A percentile compares a stretch with the other conserved stretches of the same genome.
These are phyloP conservation scores for Metridium senile DNA, from an alignment of 92 coral and sea anemone genomes.

Conservation along the genomic window DNA sequence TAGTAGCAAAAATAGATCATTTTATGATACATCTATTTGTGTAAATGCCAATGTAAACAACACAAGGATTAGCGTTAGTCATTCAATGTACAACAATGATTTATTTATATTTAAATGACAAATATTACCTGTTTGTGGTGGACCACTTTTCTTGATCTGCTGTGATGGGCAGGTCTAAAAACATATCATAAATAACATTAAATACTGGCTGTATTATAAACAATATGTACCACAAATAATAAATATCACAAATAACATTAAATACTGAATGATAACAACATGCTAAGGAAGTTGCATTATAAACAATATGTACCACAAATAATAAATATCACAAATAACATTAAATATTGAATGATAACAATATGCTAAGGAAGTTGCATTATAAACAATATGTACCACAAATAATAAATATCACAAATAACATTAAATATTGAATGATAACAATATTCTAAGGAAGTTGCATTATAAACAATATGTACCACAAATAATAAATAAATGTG, in stretches of 20 bases:
- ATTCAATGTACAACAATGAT: too few relatives aligned
- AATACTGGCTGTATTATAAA: background rate
- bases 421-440: background rate
- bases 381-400: background rate
- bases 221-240: background rate
- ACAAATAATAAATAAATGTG: background rate
- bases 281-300: background rate
- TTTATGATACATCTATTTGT: too few relatives aligned
- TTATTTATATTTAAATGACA: too few relatives aligned
- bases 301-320: background rate
- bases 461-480: background rate
- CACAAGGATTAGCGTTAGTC: too few relatives aligned
- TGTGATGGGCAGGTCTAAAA: conserved; percentile 46
- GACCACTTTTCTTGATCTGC: conserved; percentile 25
- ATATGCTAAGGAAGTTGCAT: too few relatives aligned
- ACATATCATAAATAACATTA: background rate
- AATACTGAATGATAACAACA: too few relatives aligned
- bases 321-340: background rate
- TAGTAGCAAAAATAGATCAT: too few relatives aligned
- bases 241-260: background rate
- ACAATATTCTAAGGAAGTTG: too few relatives aligned
- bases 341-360: background rate
- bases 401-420: background rate
- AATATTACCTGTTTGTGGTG: conserved; percentile 29
- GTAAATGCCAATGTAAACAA: too few relatives aligned